Evolutionary conservation across 1,140 invertebrate species (phyloP), one percentile per base, ranked within the genome.

Genomic region (Palaemon carinicauda): DNA sequence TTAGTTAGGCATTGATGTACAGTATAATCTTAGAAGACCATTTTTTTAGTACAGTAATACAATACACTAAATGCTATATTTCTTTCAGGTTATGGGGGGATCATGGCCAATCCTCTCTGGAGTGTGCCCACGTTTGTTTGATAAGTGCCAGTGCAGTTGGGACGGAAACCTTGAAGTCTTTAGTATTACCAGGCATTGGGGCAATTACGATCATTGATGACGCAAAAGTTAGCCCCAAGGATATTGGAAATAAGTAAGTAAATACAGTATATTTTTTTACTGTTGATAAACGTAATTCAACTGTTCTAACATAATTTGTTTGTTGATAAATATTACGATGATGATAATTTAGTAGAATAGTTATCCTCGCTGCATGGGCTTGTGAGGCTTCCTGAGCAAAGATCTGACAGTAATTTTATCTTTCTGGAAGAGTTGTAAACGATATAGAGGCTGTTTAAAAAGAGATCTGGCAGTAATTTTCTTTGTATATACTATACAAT

Each of bases 141-240:
- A 96, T 99, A 87, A 98, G 99, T 93, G 97, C 97, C 1, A 98
- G 95, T 81, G 97, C 96, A 14, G 94, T 98, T 78, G 98, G 98
- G 50, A 98, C 97, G 60, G 98, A 99, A 94, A 95, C 97, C 79
- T 92, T 99, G 29, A 99, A 99, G 92, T 97, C 97, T 74, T 93
- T 99, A 15, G 95, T 99, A 21, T 92, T 99, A 50, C 97, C 98
- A 80, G 98, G 98, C 17, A 95, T 99, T 90, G 97, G 98, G 83
- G 95, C 96, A n/a, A 97, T 99, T 89, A 99, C 97, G 0, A 97
- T 99, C 89, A 95, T 99, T 12, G 98, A 99, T 94, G 96, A 95
- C 19, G 94, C 95, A 90, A 95, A 95, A 90, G 94, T 97, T 1
- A 95, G 94, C 29, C 95, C 96, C 86, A 96, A 98, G 92, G 98